A percentile compares a stretch with the other conserved stretches of the same genome.
Evolutionary conservation across 1,140 invertebrate species (phyloP).

Genomic region (Theocolax elegans): DNA sequence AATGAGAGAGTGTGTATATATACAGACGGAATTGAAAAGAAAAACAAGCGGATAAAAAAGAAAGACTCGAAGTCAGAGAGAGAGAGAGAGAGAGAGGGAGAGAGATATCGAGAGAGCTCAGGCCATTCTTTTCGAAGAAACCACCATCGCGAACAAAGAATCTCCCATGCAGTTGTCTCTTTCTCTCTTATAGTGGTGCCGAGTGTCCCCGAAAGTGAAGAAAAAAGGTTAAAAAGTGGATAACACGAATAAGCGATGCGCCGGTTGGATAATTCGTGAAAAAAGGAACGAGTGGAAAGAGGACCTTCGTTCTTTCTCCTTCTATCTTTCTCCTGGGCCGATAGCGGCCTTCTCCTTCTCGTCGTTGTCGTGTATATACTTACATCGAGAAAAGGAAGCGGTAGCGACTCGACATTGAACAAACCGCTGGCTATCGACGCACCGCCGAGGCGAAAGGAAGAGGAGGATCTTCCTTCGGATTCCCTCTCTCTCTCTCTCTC

Average conservation of each 20-base stretch:
- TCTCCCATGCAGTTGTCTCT: slow-evolving; percentile 46
- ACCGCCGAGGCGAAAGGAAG: not conserved
- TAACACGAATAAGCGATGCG: slow-evolving; percentile 61
- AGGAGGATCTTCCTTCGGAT: not conserved
- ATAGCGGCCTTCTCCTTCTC: slow-evolving; percentile 1
- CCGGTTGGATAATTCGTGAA: slow-evolving; percentile 55
- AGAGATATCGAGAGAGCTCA: not conserved
- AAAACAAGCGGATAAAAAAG: too few relatives aligned
- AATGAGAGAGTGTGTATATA: not conserved
- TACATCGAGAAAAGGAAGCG: too few relatives aligned
- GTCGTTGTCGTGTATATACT: too few relatives aligned
- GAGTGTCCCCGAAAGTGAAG: slow-evolving; percentile 4
- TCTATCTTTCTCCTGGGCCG: slow-evolving; percentile 4
- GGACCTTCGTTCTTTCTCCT: slow-evolving; percentile 3
- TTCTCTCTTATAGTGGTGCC: too few relatives aligned
- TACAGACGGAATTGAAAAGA: too few relatives aligned
- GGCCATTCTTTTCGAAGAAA: slow-evolving; percentile 54
- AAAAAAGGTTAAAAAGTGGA: slow-evolving; percentile 58
- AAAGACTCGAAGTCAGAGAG: not conserved
- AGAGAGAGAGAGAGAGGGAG: not conserved
- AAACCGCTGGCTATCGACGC: too few relatives aligned
- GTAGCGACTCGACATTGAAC: too few relatives aligned
- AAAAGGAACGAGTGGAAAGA: slow-evolving; percentile 41
- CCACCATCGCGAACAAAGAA: slow-evolving; percentile 58
- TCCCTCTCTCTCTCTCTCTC: slow-evolving; percentile 1